Evolutionary conservation across 1,140 invertebrate genomes (phyloP), one percentile per base, ranked within the genome.

Genomic region (Phymorhynchus buccinoides): DNA sequence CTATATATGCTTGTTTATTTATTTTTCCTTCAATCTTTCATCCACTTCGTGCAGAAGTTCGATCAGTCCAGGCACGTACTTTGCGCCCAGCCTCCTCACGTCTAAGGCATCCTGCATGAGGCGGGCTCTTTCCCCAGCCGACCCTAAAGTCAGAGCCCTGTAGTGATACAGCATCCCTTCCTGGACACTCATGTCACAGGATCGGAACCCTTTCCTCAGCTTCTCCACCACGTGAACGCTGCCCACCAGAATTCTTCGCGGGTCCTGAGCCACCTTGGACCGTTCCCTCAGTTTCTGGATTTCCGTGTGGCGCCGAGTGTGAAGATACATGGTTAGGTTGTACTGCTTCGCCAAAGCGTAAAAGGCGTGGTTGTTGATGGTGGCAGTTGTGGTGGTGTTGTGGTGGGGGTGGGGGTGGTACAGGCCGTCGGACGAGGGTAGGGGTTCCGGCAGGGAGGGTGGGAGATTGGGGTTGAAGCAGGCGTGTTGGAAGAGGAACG

Each of bases 141-240:
- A n/a, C n/a, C n/a, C n/a, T n/a, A n/a, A n/a, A n/a, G n/a, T n/a
- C n/a, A 3, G 56, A 14, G 18, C 41, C 32, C 52, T 32, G 66
- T 71, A 83, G 62, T 83, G 81, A 22, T 71, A 35, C 62, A 83
- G 81, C 39, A 83, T 62, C 2, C 56, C 81, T 9, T 71, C 39
- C 16, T 73, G 18, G 0, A 18, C 3, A 66, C 30, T 62, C 16
- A 83, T 42, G 0, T 18, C 18, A 30, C 81, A 83, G n/a, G 62
- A 30, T 16, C 30, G 22, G 81, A 73, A 83, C 35, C 66, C 66
- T 16, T 30, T 44, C 3, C 81, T 16, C 37, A 68, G 39, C 81
- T 83, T 83, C 16, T 71, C 37, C 16, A 68, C 66, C 7, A 68
- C 41, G 81, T 83, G 81, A 1, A 83, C 66, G n/a, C 81, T 83